Base-by-base conservation (phyloP, 2,888 invertebrate species). In the Nymphalis polychloros region DNA sequence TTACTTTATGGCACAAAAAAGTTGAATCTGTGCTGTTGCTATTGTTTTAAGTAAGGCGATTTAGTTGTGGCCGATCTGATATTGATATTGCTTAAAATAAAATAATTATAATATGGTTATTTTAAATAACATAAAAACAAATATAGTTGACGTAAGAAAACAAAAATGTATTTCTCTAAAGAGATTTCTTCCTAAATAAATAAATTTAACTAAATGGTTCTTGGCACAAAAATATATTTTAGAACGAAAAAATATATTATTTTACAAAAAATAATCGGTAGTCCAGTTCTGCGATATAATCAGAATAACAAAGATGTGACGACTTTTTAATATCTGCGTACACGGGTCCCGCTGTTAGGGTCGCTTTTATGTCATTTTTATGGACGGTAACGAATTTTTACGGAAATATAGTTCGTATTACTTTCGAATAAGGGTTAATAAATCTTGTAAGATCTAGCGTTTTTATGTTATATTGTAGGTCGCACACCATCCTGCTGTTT, bases 231-330 rank as follows among this genome's bases (percentile, higher is more conserved):
- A 31, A 49, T 50, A 68, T 65, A 60, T 64, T 61, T 48, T 41
- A 49, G 46, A 49, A 48, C 55, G 27, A 46, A 62, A 48, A 67
- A 64, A 53, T 64, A 61, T 47, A 41, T 55, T 55, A 23, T 63
- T n/a, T 49, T 10, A 71, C 63, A 71, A 73, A 64, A 66, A 64
- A 47, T 64, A 69, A 66, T 59, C 68, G 66, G 72, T 72, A 72
- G 68, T 68, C 52, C 61, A 69, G 63, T 68, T 68, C 53, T n/a
- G 60, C 49, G 70, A 72, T 72, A 72, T 67, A 67, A 72, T 72
- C 72, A 55, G 63, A 70, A 74, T 82, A 77, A 84, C 80, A 82
- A 82, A 79, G 79, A 78, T 72, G 78, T 78, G 78, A 79, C 77
- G 81, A 81, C 77, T 70, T 78, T 75, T 76, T 75, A 76, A 73